Percentiles rank a stretch among this genome's conserved stretches.
Conservation (phyloP, 1,140 invertebrate species). For the Papilio polyxenes region DNA sequence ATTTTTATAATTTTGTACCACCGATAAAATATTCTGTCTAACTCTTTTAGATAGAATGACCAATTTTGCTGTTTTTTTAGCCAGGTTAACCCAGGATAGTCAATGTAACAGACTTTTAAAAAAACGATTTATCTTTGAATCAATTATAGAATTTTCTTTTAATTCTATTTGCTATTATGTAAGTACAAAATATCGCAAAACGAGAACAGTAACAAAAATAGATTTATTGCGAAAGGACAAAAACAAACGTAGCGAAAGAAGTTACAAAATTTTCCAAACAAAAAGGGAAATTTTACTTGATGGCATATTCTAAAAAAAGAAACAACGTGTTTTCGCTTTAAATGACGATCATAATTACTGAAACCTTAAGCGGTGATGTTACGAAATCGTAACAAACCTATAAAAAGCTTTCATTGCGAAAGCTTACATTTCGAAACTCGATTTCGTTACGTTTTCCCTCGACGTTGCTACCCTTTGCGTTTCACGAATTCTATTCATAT, state of each 20-base stretch:
- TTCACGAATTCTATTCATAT: slow-evolving; percentile 32
- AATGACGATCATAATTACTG: neutral
- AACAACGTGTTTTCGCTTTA: neutral
- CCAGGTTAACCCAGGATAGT: no score
- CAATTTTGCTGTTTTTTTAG: no score
- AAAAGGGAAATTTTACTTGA: neutral
- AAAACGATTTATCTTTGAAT: no score
- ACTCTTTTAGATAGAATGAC: no score
- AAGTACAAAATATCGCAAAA: no score
- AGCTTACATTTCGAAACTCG: slow-evolving; percentile 7
- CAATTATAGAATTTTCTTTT: no score
- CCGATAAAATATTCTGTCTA: neutral
- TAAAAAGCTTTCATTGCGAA: neutral
- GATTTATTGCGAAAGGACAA: no score
- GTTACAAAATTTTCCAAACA: no score
- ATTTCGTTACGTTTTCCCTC: neutral
- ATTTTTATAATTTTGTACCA: neutral
- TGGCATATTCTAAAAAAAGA: neutral
- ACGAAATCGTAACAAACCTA: neutral
- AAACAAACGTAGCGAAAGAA: no score
- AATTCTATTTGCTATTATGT: no score
- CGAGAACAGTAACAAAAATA: no score
- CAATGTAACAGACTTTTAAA: no score
- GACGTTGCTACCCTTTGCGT: slow-evolving; percentile 24
- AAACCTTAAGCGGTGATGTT: neutral